phyloP scores from a whole-genome alignment of 2,888 invertebrate species.

The Polyommatus icarus region DNA sequence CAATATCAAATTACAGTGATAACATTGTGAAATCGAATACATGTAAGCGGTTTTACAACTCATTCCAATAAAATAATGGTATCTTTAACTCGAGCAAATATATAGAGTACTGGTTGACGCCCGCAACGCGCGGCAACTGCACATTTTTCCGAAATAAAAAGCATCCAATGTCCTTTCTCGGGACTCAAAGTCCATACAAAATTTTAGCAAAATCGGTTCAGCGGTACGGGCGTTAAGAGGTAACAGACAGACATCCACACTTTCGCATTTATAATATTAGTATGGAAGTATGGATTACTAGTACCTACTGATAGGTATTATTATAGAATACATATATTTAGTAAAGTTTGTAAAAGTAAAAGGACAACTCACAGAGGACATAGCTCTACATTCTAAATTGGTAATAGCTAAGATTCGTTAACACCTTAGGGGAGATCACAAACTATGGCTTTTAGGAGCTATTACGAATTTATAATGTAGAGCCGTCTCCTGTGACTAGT shows the following conservation, averaged over 20 bases:
- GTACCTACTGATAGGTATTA: no score
- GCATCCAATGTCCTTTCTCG: no score
- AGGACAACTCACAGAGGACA: not conserved
- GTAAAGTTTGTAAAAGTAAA: not conserved
- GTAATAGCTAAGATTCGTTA: not conserved
- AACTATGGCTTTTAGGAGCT: not conserved
- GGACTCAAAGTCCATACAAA: no score
- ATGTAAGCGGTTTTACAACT: not conserved
- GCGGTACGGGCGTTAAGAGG: no score
- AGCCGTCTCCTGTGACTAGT: not conserved
- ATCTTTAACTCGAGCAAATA: not conserved
- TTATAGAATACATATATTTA: no score
- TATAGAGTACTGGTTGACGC: no score
- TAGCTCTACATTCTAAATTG: not conserved
- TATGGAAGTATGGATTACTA: no score
- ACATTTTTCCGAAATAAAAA: no score
- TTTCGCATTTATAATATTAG: not conserved
- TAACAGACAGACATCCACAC: no score
- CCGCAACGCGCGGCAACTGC: no score
- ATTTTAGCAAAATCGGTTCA: no score
- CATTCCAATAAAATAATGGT: not conserved
- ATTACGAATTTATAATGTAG: not conserved
- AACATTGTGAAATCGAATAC: not conserved
- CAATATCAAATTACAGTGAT: conserved; percentile 9
- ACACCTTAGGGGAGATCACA: not conserved